Base-by-base conservation (phyloP, 2,113 vertebrate species). In the Notechis scutatus region DNA sequence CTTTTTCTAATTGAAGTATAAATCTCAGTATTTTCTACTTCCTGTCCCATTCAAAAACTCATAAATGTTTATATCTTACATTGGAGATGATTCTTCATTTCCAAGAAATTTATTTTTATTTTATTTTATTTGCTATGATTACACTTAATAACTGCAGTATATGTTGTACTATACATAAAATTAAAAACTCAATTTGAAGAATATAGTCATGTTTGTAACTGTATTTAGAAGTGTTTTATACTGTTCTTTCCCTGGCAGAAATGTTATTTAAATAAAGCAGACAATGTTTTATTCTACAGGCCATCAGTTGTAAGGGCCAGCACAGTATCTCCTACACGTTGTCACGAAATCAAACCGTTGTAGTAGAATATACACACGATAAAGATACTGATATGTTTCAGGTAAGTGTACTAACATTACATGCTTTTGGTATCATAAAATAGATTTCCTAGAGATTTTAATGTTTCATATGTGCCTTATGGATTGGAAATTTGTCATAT, bases 311-410 rank as follows among this genome's bases (percentile, higher is more conserved):
- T 94, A 99, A 98, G 98, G 98, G 99, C 94, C 99, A 99, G 93
- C 99, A 99, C 97, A 99, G 99, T 85, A 99, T 99, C 97, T 99
- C 99, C 85, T 99, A 99, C 96, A 99, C 99, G 0, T 97, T 99
- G 81, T 99, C 99, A 93, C 98, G 99, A 96, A 99, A 98, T 97
- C 99, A 99, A 96, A 99, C 99, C 0, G 99, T 99, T 90, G 98
- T 99, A 93, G 99, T 99, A 93, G 99, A 99, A 94, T 99, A 99
- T 95, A 97, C 98, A 91, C 99, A 99, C 24, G 99, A 99, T 54
- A 99, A 99, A 96, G 99, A 99, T 89, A 99, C 98, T 0, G 99
- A 99, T 96, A 99, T 99, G 99, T 99, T 99, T 97, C 99, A 99
- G 99, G 99, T 99, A 98, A 97, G 94, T 69, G 8, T 86, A 5